Conservation (phyloP, 2,113 vertebrate species). For the Nerophis ophidion region DNA sequence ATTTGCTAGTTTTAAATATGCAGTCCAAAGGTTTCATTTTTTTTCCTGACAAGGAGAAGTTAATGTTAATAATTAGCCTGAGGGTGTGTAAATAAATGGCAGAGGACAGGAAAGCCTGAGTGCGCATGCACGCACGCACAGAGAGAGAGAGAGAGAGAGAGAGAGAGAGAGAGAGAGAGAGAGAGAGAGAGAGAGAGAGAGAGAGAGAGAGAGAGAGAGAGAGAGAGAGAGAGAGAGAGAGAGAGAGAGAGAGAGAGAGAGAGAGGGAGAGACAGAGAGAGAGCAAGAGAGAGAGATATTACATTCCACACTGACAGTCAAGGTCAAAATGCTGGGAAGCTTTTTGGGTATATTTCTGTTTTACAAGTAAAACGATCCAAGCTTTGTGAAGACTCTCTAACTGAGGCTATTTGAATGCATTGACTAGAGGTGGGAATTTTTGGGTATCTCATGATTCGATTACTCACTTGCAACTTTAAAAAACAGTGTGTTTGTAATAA, state of each 20-base stretch:
- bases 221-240: too few relatives aligned
- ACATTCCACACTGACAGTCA: conserved; percentile 45
- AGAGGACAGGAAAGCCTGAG: conserved; percentile 26
- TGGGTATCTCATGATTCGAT: too few relatives aligned
- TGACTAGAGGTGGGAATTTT: too few relatives aligned
- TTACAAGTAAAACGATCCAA: conserved; percentile 32
- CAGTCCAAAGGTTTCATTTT: conserved; percentile 3
- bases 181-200: too few relatives aligned
- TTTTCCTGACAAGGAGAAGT: conserved; percentile 13
- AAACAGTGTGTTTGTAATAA: too few relatives aligned
- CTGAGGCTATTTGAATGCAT: not conserved
- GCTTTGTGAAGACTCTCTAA: not conserved
- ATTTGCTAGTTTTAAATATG: conserved; percentile 1
- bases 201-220: too few relatives aligned
- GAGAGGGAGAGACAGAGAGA: too few relatives aligned
- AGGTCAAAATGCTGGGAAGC: conserved; percentile 42
- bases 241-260: too few relatives aligned
- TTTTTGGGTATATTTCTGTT: conserved; percentile 25
- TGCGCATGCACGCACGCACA: conserved; percentile 6
- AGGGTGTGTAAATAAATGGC: conserved; percentile 51
- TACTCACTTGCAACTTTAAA: too few relatives aligned
- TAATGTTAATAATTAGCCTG: conserved; percentile 61
- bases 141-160: too few relatives aligned
- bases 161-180: too few relatives aligned
- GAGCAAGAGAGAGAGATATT: too few relatives aligned